A percentile compares a stretch with the other conserved stretches of the same genome.
Conservation (phyloP, 1,140 invertebrate species). For the Drosophila sulfurigaster region DNA sequence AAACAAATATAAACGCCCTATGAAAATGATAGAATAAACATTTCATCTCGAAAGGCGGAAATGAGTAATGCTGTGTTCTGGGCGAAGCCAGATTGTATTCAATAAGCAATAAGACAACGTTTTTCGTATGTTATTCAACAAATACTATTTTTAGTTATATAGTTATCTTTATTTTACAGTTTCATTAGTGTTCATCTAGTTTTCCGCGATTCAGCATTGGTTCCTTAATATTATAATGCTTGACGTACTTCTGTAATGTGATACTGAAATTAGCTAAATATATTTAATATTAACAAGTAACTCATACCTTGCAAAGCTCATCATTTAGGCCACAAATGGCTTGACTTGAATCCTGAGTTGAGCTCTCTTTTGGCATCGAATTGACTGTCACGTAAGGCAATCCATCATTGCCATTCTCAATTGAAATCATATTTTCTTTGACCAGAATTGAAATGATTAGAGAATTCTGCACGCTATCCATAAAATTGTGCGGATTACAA, state of each 20-base stretch:
- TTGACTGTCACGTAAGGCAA: conserved; percentile 55
- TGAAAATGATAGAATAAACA: not conserved
- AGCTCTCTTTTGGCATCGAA: not conserved
- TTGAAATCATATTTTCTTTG: conserved; percentile 57
- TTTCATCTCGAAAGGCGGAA: conserved; percentile 1
- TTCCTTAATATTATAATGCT: conserved; percentile 50
- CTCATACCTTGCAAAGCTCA: conserved; percentile 53
- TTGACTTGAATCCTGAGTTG: conserved; percentile 31
- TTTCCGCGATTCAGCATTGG: conserved; percentile 54
- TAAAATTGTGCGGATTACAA: conserved; percentile 64
- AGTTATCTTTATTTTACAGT: not conserved
- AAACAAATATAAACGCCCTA: conserved; percentile 6
- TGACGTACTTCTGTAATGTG: conserved; percentile 52
- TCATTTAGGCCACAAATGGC: conserved; percentile 58
- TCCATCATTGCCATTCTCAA: conserved; percentile 52
- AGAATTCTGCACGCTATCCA: conserved; percentile 71
- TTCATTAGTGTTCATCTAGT: conserved; percentile 17
- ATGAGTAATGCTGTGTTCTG: not conserved
- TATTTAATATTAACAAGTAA: not conserved
- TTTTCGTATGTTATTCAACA: not conserved
- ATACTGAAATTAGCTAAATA: not conserved
- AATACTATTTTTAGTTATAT: not conserved
- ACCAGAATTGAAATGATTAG: conserved; percentile 68
- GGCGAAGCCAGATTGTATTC: too few relatives aligned
- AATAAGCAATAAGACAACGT: not conserved